Evolutionary conservation across 2,888 invertebrate species (phyloP).

Genomic region (Blastobasis lacticolella): DNA sequence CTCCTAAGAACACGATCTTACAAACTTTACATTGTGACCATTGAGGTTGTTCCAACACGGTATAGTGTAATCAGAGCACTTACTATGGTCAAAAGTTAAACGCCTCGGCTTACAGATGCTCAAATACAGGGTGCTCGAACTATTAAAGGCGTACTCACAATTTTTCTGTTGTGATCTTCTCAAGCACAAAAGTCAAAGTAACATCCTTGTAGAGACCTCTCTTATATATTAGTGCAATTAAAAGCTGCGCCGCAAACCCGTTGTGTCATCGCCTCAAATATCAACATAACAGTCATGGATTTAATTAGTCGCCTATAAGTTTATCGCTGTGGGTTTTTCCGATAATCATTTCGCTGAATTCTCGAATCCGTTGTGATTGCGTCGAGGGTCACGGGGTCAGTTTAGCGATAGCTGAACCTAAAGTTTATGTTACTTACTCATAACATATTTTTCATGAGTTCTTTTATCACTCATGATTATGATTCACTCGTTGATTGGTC

Average conservation of each 20-base stretch:
- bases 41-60: neutral
- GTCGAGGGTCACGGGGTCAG: too few species aligned
- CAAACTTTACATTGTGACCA: neutral
- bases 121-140: neutral
- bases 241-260: neutral
- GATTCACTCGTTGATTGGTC: too few species aligned
- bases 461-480: too few species aligned
- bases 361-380: too few species aligned
- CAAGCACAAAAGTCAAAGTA: neutral
- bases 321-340: neutral
- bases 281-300: neutral
- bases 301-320: neutral
- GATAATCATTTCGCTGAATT: neutral
- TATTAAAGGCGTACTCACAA: neutral
- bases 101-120: neutral
- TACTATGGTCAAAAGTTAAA: neutral
- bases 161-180: neutral
- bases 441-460: too few species aligned
- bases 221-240: neutral
- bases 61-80: neutral
- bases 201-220: neutral
- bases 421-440: too few species aligned
- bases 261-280: neutral
- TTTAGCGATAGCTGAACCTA: too few species aligned
- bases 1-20: neutral